Conservation (phyloP, 2,797 vertebrate genomes). For the Sebastiscus tertius region DNA sequence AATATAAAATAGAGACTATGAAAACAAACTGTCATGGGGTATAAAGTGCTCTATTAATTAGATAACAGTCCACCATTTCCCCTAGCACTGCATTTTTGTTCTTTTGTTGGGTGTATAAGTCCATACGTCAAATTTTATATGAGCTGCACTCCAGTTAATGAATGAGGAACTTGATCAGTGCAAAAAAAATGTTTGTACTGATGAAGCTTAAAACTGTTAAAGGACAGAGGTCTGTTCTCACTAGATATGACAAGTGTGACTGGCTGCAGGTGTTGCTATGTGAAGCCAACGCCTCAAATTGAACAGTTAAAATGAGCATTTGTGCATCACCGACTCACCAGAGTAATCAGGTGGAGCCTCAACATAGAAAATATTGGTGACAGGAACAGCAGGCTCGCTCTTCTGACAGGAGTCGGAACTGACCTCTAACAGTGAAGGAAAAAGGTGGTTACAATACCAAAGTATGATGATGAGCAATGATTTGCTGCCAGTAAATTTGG, state of each 20-base stretch:
- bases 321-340: conserved; percentile 46
- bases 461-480: neutral
- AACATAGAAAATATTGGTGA: conserved; percentile 16
- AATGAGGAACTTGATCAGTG: neutral
- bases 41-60: neutral
- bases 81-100: neutral
- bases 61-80: neutral
- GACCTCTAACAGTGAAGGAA: conserved; percentile 11
- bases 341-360: conserved; percentile 52
- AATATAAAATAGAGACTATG: neutral
- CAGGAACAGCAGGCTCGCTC: rapidly evolving
- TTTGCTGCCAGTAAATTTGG: neutral
- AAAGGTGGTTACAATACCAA: neutral
- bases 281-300: neutral
- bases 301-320: neutral
- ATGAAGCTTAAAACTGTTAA: neutral
- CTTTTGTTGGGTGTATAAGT: neutral
- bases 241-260: neutral
- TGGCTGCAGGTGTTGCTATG: neutral
- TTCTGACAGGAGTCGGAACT: neutral
- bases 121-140: neutral
- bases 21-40: neutral
- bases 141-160: neutral
- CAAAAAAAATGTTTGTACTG: neutral
- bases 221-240: neutral